phyloP scores from a whole-genome alignment of 1,140 invertebrate species.

The Eubasilissa regina region DNA sequence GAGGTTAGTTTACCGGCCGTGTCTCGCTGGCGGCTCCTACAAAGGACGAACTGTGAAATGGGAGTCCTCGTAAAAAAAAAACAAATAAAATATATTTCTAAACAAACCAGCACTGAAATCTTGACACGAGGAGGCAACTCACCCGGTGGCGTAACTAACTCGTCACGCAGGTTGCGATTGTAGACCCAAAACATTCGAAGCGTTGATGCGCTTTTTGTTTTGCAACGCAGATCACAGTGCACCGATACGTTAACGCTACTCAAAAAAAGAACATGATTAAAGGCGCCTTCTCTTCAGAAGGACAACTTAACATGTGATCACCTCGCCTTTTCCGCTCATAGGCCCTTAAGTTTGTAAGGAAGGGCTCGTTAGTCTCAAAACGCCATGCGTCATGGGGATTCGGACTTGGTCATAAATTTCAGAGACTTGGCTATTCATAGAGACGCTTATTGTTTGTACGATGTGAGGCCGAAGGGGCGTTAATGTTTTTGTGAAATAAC shows the following conservation, averaged over 20 bases:
- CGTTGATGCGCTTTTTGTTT: conserved; percentile 6
- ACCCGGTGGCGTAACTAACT: conserved; percentile 17
- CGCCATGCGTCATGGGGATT: conserved; percentile 42
- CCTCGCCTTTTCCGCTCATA: conserved; percentile 48
- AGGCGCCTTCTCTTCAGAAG: conserved; percentile 51
- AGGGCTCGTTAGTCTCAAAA: conserved; percentile 47
- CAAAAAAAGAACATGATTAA: conserved; percentile 51
- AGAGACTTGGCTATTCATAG: conserved; percentile 44
- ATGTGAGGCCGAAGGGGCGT: conserved; percentile 47
- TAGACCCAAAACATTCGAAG: background rate
- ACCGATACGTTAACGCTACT: background rate
- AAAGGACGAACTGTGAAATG: conserved; percentile 56
- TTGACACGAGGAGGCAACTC: conserved; percentile 50
- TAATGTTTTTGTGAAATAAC: conserved; percentile 58
- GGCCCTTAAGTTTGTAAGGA: conserved; percentile 39
- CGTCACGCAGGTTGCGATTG: background rate
- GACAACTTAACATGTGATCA: conserved; percentile 37
- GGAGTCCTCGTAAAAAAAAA: conserved; percentile 53
- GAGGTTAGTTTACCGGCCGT: conserved; percentile 37
- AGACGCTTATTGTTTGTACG: conserved; percentile 46
- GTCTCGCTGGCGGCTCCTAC: conserved; percentile 43
- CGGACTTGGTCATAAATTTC: conserved; percentile 50
- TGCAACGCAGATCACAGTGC: background rate
- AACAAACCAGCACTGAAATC: conserved; percentile 51
- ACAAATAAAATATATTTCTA: conserved; percentile 57